Evolutionary conservation across 2,113 vertebrate species (phyloP).

Genomic region (Pelecanoides urinatrix): DNA sequence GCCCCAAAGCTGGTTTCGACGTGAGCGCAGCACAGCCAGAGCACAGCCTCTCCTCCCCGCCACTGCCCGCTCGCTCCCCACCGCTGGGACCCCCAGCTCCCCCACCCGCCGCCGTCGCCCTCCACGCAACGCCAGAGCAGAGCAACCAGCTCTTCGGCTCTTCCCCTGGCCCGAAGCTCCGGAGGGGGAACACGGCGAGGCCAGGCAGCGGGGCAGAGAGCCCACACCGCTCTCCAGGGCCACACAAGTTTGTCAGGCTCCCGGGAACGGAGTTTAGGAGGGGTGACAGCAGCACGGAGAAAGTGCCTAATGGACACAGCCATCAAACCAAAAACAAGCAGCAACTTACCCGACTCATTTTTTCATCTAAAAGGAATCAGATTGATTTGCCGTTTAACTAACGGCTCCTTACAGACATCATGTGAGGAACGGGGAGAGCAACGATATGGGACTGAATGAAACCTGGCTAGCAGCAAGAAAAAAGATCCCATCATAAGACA

Average conservation of each 20-base stretch:
- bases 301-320: not conserved
- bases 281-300: not conserved
- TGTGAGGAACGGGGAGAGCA: not conserved
- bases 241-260: not conserved
- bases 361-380: not conserved
- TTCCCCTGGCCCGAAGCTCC: not conserved
- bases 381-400: slow-evolving; percentile 29
- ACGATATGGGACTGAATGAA: not conserved
- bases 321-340: slow-evolving; percentile 28
- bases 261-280: not conserved
- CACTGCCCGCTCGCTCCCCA: not conserved
- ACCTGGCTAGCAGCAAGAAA: not conserved
- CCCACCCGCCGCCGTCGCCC: not conserved
- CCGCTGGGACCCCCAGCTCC: accelerated
- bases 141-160: not conserved
- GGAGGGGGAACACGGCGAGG: accelerated
- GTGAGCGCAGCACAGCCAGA: accelerated
- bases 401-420: not conserved
- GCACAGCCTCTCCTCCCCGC: not conserved
- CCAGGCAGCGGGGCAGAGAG: not conserved
- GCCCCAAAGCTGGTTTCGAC: not conserved
- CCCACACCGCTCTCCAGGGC: not conserved
- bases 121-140: accelerated
- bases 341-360: not conserved
- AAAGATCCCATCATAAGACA: not conserved